Conservation (phyloP, 1,140 invertebrate species). For the Drosophila jambulina region DNA sequence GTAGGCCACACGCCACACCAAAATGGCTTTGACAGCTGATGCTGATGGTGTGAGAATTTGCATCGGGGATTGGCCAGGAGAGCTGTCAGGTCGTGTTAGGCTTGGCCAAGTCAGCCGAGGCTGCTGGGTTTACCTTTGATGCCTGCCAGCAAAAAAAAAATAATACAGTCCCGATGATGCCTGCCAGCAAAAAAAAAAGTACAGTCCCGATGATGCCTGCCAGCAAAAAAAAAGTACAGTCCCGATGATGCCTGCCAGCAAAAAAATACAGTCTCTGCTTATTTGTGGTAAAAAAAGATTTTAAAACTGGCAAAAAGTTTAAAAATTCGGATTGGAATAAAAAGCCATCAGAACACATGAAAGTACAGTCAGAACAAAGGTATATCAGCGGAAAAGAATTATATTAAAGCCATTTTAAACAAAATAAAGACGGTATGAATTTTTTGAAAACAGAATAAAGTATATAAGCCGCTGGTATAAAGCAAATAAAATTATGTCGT, state of each 20-base stretch:
- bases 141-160: not conserved
- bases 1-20: conserved; percentile 6
- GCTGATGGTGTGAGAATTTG: conserved; percentile 40
- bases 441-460: not conserved
- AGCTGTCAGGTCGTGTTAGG: conserved; percentile 25
- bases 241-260: not conserved
- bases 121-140: conserved; percentile 1
- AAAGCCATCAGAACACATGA: not conserved
- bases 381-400: not conserved
- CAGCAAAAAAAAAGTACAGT: not conserved
- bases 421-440: not conserved
- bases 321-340: not conserved
- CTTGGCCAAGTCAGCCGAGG: conserved; percentile 6
- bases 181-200: conserved; percentile 3
- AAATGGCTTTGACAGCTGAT: conserved; percentile 45
- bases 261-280: not conserved
- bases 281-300: not conserved
- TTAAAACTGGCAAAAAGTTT: not conserved
- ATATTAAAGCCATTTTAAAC: not conserved
- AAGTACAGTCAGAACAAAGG: not conserved
- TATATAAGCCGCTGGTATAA: not conserved
- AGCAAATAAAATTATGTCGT: not conserved
- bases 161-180: conserved; percentile 1
- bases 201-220: not conserved
- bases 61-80: conserved; percentile 9